phyloP scores from a whole-genome alignment of 1,140 invertebrate species.

The Pseudomyrmex sp. region DNA sequence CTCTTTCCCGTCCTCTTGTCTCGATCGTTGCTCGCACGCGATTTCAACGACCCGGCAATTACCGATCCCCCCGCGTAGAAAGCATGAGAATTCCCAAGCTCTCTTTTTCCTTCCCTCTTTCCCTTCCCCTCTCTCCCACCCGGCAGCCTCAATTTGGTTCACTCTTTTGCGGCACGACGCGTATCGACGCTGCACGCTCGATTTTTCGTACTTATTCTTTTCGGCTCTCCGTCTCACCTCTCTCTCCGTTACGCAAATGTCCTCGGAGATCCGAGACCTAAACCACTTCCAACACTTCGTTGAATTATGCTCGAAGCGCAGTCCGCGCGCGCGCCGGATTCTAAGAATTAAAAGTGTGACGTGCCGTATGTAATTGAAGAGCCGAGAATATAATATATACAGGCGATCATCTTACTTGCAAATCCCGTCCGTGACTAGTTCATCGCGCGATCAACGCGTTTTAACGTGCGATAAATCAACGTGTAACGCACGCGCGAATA shows the following conservation, averaged over 20 bases:
- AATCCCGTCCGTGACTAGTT: background rate
- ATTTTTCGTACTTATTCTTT: slow-evolving; percentile 43
- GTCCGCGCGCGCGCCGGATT: background rate
- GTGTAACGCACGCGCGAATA: background rate
- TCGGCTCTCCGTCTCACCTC: background rate
- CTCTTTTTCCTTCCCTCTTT: slow-evolving; percentile 14
- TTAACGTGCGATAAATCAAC: slow-evolving; percentile 14
- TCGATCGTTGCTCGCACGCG: slow-evolving; percentile 71
- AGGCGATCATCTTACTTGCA: background rate
- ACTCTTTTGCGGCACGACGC: background rate
- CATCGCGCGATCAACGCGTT: no score
- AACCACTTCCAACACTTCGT: slow-evolving; percentile 4
- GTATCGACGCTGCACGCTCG: slow-evolving; percentile 3
- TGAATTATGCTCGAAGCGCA: background rate
- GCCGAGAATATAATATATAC: background rate
- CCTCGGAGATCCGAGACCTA: background rate
- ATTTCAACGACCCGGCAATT: slow-evolving; percentile 76
- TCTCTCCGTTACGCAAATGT: slow-evolving; percentile 18
- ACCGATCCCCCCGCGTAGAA: slow-evolving; percentile 69
- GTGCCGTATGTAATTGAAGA: slow-evolving; percentile 1
- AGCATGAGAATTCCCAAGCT: slow-evolving; percentile 58
- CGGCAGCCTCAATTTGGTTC: slow-evolving; percentile 12
- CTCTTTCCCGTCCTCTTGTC: slow-evolving; percentile 1
- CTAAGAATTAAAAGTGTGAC: slow-evolving; percentile 9
- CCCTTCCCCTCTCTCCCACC: background rate